Evolutionary conservation across 2,113 vertebrate species (phyloP).

Genomic region (Poecilia latipinna): DNA sequence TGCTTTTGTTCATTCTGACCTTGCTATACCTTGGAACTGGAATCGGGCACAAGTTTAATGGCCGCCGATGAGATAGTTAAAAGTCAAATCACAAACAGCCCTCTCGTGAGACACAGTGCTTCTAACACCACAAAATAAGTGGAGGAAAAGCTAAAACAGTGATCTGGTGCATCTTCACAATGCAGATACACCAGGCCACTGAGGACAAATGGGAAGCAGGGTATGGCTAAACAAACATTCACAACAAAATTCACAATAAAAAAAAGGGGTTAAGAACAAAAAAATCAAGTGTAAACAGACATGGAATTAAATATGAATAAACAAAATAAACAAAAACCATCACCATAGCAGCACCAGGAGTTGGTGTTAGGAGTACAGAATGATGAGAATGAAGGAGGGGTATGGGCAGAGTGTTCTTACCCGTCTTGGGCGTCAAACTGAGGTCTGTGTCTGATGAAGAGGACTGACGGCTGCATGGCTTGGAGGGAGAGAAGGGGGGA

Average conservation of each 20-base stretch:
- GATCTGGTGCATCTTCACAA: conserved; percentile 43
- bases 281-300: conserved; percentile 13
- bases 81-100: conserved; percentile 45
- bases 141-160: conserved; percentile 4
- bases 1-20: not conserved
- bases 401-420: conserved; percentile 85
- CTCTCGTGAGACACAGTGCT: conserved; percentile 72
- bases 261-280: conserved; percentile 38
- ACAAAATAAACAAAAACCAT: conserved; percentile 29
- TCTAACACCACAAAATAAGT: conserved; percentile 48
- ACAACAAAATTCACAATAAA: conserved; percentile 40
- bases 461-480: conserved; percentile 99
- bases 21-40: not conserved
- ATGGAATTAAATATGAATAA: not conserved
- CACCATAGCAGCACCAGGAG: conserved; percentile 65
- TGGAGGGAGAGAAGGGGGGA: conserved; percentile 98
- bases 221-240: conserved; percentile 49
- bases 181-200: conserved; percentile 40
- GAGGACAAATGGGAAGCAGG: conserved; percentile 18
- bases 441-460: conserved; percentile 99
- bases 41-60: not conserved
- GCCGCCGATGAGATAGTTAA: conserved; percentile 18
- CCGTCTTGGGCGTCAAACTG: conserved; percentile 99
- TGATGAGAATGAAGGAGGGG: conserved; percentile 27
- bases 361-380: conserved; percentile 31